Base-by-base conservation (phyloP, 37 sponge, comb jelly and placozoan species). In the Crambe crambe region DNA sequence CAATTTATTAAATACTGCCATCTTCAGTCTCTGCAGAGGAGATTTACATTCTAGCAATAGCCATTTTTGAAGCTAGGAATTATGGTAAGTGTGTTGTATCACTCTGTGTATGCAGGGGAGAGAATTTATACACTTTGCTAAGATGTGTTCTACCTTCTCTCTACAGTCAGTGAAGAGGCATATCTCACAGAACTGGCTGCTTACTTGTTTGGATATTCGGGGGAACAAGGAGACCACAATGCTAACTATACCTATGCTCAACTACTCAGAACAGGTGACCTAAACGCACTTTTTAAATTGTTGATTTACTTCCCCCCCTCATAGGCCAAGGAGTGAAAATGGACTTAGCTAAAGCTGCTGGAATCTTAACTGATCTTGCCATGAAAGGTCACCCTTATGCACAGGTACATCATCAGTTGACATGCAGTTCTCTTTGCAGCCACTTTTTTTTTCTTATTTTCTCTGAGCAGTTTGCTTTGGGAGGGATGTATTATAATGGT, bases 341-440 rank as follows among this genome's bases (percentile, higher is more conserved):
- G 18, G 84, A 93, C 62, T 34, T 58, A 6, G 0, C 63, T 18
- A 75, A 59, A 68, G 87, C 94, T 1, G 90, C 85, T 3, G 37
- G 72, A n/a, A 29, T 95, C 17, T 74, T 89, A 39, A 84, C 82
- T 47, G 90, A 95, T 20, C 81, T 95, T 30, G 70, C 95, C 61
- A 79, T 89, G 84, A 82, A 89, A 58, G 95, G 87, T 22, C 94
- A 95, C 64, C 95, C 95, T 17, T 95, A 95, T 91, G 94, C 95
- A 42, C 95, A 95, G 72, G 94, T 94, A 20, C 6, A 51, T 23
- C 9, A 26, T 70, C 17, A n/a, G n/a, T n/a, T n/a, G n/a, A n/a
- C n/a, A n/a, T n/a, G n/a, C n/a, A n/a, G n/a, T n/a, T n/a, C n/a
- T n/a, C n/a, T n/a, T n/a, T n/a, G n/a, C n/a, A n/a, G n/a, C n/a